phyloP scores from a whole-genome alignment of 2,113 vertebrate species.

The Platysternon megacephalum region DNA sequence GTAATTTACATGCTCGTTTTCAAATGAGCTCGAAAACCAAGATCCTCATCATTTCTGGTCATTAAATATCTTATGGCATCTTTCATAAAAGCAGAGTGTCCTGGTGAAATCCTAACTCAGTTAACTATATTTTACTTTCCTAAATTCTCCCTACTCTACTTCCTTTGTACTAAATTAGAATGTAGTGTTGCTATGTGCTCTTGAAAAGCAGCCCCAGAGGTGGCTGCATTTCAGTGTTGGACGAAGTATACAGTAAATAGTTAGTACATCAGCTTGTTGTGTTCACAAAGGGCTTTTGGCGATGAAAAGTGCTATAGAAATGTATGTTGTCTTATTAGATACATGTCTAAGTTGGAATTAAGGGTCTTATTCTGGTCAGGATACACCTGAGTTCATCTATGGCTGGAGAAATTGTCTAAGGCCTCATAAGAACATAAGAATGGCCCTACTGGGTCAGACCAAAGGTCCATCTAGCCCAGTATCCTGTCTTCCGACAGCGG shows the following conservation, averaged over 20 bases:
- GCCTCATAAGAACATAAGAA: no score
- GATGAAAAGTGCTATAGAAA: background rate
- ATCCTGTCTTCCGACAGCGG: no score
- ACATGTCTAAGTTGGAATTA: background rate
- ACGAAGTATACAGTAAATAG: slow-evolving; percentile 36
- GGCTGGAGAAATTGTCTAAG: slow-evolving; percentile 1
- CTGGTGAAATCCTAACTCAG: slow-evolving; percentile 54
- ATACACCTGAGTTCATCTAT: slow-evolving; percentile 22
- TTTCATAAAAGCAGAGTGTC: slow-evolving; percentile 45
- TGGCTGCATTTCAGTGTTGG: slow-evolving; percentile 41
- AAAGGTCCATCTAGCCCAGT: no score
- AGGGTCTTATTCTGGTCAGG: background rate
- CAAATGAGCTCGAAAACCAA: slow-evolving; percentile 42
- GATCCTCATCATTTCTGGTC: slow-evolving; percentile 44
- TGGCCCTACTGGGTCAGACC: no score
- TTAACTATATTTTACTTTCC: slow-evolving; percentile 50
- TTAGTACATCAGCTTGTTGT: background rate
- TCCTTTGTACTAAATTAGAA: slow-evolving; percentile 59
- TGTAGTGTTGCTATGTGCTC: slow-evolving; percentile 48
- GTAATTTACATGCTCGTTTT: background rate
- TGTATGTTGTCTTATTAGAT: background rate
- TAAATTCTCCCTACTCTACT: slow-evolving; percentile 33
- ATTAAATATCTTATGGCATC: slow-evolving; percentile 48
- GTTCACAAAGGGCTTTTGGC: background rate
- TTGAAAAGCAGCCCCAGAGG: slow-evolving; percentile 58